phyloP scores from a whole-genome alignment of 2,797 vertebrate genomes.

The Eremophila alpestris region DNA sequence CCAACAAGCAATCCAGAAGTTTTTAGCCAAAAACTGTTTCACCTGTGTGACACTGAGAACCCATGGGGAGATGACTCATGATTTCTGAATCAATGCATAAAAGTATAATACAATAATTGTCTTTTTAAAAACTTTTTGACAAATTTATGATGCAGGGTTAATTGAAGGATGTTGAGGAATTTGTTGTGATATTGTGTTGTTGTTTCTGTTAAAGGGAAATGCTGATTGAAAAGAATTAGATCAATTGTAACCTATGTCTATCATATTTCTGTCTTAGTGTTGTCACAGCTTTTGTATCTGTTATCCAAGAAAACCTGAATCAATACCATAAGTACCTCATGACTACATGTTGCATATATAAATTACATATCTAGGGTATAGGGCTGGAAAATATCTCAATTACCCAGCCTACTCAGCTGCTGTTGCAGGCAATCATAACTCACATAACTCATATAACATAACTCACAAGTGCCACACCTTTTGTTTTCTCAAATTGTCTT shows the following conservation, averaged over 20 bases:
- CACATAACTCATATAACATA: too few species aligned
- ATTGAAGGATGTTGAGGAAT: not conserved
- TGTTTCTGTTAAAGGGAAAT: not conserved
- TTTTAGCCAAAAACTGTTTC: slow-evolving; percentile 62
- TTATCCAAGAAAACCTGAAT: not conserved
- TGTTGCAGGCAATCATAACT: not conserved
- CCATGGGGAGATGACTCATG: not conserved
- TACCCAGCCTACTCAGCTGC: not conserved
- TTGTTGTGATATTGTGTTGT: not conserved
- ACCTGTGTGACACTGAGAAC: slow-evolving; percentile 16
- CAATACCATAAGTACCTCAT: not conserved
- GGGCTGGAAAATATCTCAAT: not conserved
- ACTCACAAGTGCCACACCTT: not conserved
- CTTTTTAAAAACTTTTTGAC: not conserved
- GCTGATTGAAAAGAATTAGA: not conserved
- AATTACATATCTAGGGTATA: not conserved
- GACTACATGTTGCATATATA: accelerated
- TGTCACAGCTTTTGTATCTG: not conserved
- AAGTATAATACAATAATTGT: not conserved
- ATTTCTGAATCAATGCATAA: not conserved
- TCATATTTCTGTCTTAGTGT: not conserved
- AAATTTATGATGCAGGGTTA: not conserved
- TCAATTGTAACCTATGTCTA: not conserved
- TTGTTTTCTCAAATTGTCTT: not conserved
- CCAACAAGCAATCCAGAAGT: slow-evolving; percentile 43